Conservation (phyloP, 2,797 vertebrate genomes). For the Notolabrus celidotus region DNA sequence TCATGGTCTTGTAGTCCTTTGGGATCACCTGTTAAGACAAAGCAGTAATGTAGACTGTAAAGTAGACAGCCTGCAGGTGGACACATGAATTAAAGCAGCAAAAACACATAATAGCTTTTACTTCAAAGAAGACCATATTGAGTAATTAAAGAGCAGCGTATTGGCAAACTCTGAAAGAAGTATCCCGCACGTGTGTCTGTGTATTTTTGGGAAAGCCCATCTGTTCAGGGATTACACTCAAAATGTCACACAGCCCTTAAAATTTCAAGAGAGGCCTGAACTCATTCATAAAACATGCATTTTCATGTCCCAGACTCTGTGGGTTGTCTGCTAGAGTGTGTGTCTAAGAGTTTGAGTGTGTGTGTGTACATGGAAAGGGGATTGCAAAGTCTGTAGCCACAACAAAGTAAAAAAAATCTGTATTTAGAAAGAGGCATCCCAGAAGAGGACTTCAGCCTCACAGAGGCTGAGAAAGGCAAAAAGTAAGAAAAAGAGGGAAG, state of each 20-base stretch:
- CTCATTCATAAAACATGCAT: constrained; percentile 84
- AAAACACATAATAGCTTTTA: constrained; percentile 55
- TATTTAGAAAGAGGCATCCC: constrained; percentile 47
- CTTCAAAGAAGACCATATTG: constrained; percentile 69
- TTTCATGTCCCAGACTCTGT: constrained; percentile 67
- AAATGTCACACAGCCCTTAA: constrained; percentile 70
- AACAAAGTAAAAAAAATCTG: constrained; percentile 64
- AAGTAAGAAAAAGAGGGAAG: constrained; percentile 25
- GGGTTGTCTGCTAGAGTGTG: constrained; percentile 34
- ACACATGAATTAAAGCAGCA: constrained; percentile 68
- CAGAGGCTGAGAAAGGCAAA: constrained; percentile 25
- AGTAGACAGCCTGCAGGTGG: constrained; percentile 66
- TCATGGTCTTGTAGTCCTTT: constrained; percentile 99
- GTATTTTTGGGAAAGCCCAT: constrained; percentile 82
- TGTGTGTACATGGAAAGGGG: constrained; percentile 33
- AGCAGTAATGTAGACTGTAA: constrained; percentile 32
- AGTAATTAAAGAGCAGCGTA: constrained; percentile 78
- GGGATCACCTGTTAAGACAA: constrained; percentile 92
- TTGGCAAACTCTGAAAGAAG: constrained; percentile 77
- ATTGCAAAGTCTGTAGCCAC: constrained; percentile 61
- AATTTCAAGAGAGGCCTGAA: constrained; percentile 70
- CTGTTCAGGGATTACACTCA: constrained; percentile 74
- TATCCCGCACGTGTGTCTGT: constrained; percentile 65
- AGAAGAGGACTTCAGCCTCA: constrained; percentile 29
- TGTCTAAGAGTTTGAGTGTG: constrained; percentile 37